A percentile compares a stretch with the other conserved stretches of the same genome.
Conservation (phyloP, 1,140 invertebrate species). For the Araneus ventricosus region DNA sequence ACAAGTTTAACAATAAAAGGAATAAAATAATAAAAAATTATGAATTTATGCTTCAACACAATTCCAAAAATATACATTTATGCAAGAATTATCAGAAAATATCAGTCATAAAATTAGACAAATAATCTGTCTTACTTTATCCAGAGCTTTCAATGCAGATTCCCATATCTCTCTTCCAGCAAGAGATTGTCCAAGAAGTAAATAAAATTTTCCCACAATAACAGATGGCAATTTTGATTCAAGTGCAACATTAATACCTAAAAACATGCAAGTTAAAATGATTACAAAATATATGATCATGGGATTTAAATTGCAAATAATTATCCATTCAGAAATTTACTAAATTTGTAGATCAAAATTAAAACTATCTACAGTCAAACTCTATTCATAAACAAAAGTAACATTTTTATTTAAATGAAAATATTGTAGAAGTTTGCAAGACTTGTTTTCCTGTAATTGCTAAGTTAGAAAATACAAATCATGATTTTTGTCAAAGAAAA, state of each 20-base stretch:
- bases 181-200: constrained; percentile 49
- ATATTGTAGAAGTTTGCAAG: too few species aligned
- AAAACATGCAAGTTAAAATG: not conserved
- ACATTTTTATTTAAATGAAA: too few species aligned
- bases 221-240: constrained; percentile 48
- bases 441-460: too few species aligned
- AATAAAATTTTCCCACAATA: constrained; percentile 65
- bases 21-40: too few species aligned
- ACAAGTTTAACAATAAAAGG: too few species aligned
- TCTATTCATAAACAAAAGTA: too few species aligned
- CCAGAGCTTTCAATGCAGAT: constrained; percentile 53
- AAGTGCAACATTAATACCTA: constrained; percentile 44
- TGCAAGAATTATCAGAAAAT: not conserved
- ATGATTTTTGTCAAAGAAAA: too few species aligned
- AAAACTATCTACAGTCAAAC: too few species aligned
- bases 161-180: constrained; percentile 50
- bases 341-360: too few species aligned
- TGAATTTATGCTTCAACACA: not conserved
- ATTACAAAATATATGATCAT: not conserved
- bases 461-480: too few species aligned
- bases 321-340: not conserved
- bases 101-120: too few species aligned
- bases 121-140: constrained; percentile 49
- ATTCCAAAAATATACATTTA: not conserved
- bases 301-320: not conserved